Evolutionary conservation across 1,140 invertebrate genomes (phyloP), one percentile per base, ranked within the genome.

Genomic region (Gonioctena quinquepunctata): DNA sequence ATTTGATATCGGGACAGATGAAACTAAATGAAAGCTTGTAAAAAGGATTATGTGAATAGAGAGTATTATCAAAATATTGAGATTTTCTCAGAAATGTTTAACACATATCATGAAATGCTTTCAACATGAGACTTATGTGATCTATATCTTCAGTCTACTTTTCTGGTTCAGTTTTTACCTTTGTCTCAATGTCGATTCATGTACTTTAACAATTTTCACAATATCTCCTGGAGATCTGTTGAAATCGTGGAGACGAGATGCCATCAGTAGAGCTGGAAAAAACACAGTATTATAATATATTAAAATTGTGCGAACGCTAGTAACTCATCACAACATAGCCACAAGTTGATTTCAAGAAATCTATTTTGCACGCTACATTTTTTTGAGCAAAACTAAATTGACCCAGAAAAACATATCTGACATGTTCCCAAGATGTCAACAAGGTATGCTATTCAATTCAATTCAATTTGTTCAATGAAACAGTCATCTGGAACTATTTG

Each of bases 131-230:
- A 52, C 11, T 0, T 42, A 8, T 54, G 50, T 54, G n/a, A 57
- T 2, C 11, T 13, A 2, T 19, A 1, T 2, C 18, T 8, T 54
- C 22, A 22, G n/a, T 66, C 13, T 33, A 61, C 49, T n/a, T 68
- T 50, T 54, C 49, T 61, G n/a, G n/a, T 27, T 27, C 7, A 56
- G 0, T 59, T 16, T 56, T 48, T 81, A 91, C 90, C 93, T 90
- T 87, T 98, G 98, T 50, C 94, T 88, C 13, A 99, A 84, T 0
- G 97, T 99, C 0, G 94, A 92, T 83, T 97, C 95, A 79, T 98
- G 96, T 13, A 99, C 95, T 86, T 97, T 96, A 0, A 98, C 97
- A 70, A 99, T 95, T 83, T 94, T 93, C 2, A 99, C 93, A 23
- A 99, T 92, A 80, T 99, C 96, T 18, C 88, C 85, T 1, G 96